phyloP scores from a whole-genome alignment of 2,113 vertebrate genomes.

The Mesoclemmys tuberculata region DNA sequence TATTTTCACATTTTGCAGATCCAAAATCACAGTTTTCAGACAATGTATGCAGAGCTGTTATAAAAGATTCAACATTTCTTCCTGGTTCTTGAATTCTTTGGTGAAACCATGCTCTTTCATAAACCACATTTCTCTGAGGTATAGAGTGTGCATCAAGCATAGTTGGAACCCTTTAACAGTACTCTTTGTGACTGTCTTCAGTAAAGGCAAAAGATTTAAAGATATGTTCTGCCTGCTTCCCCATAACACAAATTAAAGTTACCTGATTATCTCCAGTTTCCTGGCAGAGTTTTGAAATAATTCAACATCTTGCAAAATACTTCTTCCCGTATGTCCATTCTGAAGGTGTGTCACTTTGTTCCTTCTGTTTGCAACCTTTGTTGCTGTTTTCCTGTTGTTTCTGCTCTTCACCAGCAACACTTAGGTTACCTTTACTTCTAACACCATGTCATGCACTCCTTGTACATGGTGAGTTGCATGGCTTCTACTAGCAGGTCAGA shows the following conservation, averaged over 20 bases:
- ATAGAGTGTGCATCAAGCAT: not conserved
- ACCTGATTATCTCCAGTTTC: not conserved
- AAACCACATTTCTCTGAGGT: not conserved
- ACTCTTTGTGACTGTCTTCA: not conserved
- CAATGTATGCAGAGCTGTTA: not conserved
- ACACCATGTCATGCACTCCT: not conserved
- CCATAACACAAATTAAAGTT: not conserved
- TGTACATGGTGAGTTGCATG: not conserved
- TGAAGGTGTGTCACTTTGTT: not conserved
- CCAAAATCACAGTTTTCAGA: not conserved
- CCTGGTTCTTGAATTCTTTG: not conserved
- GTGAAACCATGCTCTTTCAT: not conserved
- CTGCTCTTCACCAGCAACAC: not conserved
- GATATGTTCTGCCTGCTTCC: not conserved
- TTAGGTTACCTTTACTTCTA: not conserved
- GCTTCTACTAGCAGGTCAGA: not conserved
- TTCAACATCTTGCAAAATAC: not conserved
- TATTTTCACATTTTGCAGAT: not conserved
- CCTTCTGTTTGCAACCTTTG: not conserved
- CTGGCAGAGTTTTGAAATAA: not conserved
- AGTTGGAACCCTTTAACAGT: not conserved
- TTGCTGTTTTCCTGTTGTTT: not conserved
- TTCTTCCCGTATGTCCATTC: not conserved
- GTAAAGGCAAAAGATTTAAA: not conserved
- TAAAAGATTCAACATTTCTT: not conserved